phyloP scores from a whole-genome alignment of 2,113 vertebrate genomes.

The Ivindomyrus marchei region DNA sequence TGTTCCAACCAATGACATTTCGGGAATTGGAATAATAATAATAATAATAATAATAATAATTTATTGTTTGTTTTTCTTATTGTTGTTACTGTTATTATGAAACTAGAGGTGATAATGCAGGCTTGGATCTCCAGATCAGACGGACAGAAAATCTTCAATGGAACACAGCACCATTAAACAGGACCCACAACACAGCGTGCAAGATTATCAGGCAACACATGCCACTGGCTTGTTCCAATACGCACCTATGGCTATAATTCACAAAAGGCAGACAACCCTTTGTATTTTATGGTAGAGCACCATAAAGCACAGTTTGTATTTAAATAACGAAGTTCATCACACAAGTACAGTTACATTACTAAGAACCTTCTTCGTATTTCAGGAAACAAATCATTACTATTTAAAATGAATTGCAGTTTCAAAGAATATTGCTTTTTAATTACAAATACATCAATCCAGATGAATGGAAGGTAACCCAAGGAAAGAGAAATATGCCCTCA shows the following conservation, averaged over 20 bases:
- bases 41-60: background rate
- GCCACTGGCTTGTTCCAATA: background rate
- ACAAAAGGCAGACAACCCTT: background rate
- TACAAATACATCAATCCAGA: background rate
- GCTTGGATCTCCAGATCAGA: background rate
- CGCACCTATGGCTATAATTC: background rate
- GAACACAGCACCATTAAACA: background rate
- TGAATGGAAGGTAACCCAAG: background rate
- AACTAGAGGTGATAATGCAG: background rate
- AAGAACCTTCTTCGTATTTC: background rate
- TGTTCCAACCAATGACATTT: background rate
- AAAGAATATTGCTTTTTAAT: background rate
- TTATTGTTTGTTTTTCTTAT: background rate
- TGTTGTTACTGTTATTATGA: background rate
- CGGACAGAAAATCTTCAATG: background rate
- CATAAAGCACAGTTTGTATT: background rate
- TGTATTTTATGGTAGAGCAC: background rate
- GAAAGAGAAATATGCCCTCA: background rate
- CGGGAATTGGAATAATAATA: background rate
- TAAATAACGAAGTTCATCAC: background rate
- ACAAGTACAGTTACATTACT: background rate
- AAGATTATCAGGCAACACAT: background rate
- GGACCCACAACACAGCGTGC: background rate
- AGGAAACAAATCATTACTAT: background rate
- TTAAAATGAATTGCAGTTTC: background rate